These are phyloP conservation scores for Orchesella cincta DNA, from an alignment of 1,140 invertebrate species.

Conservation along the genomic window DNA sequence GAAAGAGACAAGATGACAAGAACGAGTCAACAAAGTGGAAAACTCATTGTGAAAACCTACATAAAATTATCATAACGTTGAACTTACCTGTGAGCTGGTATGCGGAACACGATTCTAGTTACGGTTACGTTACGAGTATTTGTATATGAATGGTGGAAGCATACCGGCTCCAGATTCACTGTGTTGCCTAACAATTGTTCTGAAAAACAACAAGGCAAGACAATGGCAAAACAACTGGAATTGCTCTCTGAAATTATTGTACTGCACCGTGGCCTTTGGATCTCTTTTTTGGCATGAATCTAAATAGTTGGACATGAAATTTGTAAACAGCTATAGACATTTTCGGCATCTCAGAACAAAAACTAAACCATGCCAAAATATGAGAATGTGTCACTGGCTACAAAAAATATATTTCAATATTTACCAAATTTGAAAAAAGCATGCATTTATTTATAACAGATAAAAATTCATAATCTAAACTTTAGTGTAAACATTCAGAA, in stretches of 20 bases:
- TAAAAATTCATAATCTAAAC: too few species aligned
- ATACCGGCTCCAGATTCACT: neutral
- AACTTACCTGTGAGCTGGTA: neutral
- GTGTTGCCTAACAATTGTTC: neutral
- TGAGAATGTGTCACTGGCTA: neutral
- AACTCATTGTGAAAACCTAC: constrained; percentile 13
- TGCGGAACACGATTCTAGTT: neutral
- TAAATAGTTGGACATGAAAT: too few species aligned
- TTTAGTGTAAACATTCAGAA: too few species aligned
- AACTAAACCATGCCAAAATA: neutral
- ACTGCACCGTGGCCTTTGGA: neutral
- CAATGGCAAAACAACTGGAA: neutral
- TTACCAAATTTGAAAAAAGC: too few species aligned
- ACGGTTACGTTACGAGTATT: neutral
- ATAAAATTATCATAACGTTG: constrained; percentile 17
- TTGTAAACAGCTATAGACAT: too few species aligned
- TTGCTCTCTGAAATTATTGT: neutral
- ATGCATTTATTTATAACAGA: too few species aligned
- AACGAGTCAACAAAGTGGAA: constrained; percentile 1
- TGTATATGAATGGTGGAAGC: neutral
- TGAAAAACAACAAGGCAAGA: neutral
- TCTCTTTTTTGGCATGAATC: neutral
- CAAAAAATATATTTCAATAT: neutral
- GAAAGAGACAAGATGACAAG: constrained; percentile 8
- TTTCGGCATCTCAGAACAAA: too few species aligned